These are phyloP conservation scores for Lithophane semibrunnea DNA, from an alignment of 2,888 invertebrate genomes.

Conservation along the genomic window DNA sequence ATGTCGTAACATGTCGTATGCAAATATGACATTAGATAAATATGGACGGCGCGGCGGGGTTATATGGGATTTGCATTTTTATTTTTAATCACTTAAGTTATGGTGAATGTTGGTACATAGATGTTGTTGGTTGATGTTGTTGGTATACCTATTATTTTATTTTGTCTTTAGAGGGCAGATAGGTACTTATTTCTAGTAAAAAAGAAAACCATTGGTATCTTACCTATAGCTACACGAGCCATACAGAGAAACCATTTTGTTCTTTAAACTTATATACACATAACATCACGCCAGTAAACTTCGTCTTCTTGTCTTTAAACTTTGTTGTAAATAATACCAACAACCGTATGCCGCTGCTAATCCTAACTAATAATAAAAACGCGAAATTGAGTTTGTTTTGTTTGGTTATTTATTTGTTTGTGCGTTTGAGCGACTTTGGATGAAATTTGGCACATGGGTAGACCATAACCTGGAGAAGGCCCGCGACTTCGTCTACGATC, in stretches of 20 bases:
- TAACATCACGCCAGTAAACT: not conserved
- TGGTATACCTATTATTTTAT: not conserved
- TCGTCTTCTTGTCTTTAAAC: not conserved
- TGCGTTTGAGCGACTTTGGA: no score
- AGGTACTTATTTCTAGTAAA: not conserved
- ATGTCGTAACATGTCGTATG: slow-evolving; percentile 74
- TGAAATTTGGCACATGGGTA: not conserved
- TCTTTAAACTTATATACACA: not conserved
- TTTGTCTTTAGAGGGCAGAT: not conserved
- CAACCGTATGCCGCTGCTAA: not conserved
- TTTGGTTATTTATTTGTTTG: no score
- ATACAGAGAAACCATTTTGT: not conserved
- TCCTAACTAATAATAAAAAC: no score
- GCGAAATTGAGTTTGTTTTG: no score
- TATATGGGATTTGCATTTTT: slow-evolving; percentile 64
- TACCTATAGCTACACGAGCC: not conserved
- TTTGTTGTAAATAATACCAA: not conserved
- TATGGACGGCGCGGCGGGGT: slow-evolving; percentile 70
- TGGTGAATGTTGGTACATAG: not conserved
- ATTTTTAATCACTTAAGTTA: slow-evolving; percentile 57
- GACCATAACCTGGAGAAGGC: no score
- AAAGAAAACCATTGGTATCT: not conserved
- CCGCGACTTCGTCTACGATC: no score
- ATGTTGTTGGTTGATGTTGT: not conserved
- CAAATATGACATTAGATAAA: slow-evolving; percentile 73